Evolutionary conservation across 2,797 vertebrate species (phyloP), one percentile per base, ranked within the genome.

Genomic region (Chelmon rostratus): DNA sequence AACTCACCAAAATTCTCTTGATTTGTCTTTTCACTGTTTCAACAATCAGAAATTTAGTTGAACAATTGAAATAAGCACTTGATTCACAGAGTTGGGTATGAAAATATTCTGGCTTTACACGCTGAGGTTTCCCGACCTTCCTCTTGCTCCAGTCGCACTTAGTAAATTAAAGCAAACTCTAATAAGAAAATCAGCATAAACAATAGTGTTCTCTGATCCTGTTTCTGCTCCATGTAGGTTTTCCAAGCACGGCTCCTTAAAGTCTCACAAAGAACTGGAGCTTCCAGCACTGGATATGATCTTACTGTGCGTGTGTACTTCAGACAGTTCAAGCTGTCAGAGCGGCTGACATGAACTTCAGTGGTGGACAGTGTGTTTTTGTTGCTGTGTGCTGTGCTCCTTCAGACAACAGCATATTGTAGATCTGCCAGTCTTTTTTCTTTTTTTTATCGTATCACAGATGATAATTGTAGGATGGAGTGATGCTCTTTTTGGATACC

Each of bases 221-320:
- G 35, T 57, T 53, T 71, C 47, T 78, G 3, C 59, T 53, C 38
- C 19, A 1, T 40, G 19, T 50, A 99, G 98, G 91, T 78, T 96
- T 28, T 97, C 98, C 0, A 99, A 97, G 86, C 97, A 97, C 16
- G 91, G 95, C 80, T 97, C 97, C 56, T 73, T 96, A 10, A 97
- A 96, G 82, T 96, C 96, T 9, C 96, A 96, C 0, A 97, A 98
- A 53, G 97, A 98, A 64, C 88, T 95, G 59, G 96, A 97, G 86
- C 96, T 99, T 86, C 98, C 40, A 37, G 8, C 64, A 63, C 76
- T 68, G 70, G 73, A 83, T 83, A 40, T 59, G 54, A 69, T 71
- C 28, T 54, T 68, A 59, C 69, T 82, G 69, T 83, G 72, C 28
- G 3, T 58, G 78, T 68, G 28, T 44, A 79, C 56, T 40, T 76